Evolutionary conservation across 2,888 invertebrate genomes (phyloP), one percentile per base, ranked within the genome.

Genomic region (Syritta pipiens): DNA sequence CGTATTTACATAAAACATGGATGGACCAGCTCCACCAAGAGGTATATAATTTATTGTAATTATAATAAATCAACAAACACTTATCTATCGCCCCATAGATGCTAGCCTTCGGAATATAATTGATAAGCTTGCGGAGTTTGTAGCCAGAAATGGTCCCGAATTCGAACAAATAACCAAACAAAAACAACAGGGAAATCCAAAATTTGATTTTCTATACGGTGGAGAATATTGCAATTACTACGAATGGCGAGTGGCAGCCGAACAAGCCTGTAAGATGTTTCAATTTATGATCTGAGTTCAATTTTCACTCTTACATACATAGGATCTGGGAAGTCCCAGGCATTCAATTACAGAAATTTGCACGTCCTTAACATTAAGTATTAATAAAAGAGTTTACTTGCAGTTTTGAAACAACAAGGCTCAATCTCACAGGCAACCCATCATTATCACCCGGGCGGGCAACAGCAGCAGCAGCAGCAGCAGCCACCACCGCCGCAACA

Each of bases 161-260:
- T 98, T 98, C 90, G 99, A 99, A 90, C 94, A 96, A 90, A 98
- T 98, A 95, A 98, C 98, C 76, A 98, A 98, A 91, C 96, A 96
- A 87, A 98, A 98, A 90, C 98, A 99, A 90, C 96, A 97, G 89
- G 97, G 96, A 87, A 99, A 99, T 90, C 97, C 97, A 2, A 97
- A 97, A 89, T 99, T 99, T 91, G 94, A 95, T 85, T 99, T 99
- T 90, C 92, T 99, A 76, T 98, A 97, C 90, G 98, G 98, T 83
- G 98, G 98, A 65, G 97, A 98, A 86, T 94, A 93, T 90, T 97
- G 94, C 90, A 96, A 95, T 89, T 99, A 99, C 90, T 99, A 99
- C 90, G 97, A 97, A 89, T 97, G 95, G 89, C 95, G 96, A 92
- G 97, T 98, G 85, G 94, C 95, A 59, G 94, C 96, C 68, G 98